These are phyloP conservation scores for Auanema freiburgensis DNA, from an alignment of 2,888 invertebrate genomes.

Conservation along the genomic window DNA sequence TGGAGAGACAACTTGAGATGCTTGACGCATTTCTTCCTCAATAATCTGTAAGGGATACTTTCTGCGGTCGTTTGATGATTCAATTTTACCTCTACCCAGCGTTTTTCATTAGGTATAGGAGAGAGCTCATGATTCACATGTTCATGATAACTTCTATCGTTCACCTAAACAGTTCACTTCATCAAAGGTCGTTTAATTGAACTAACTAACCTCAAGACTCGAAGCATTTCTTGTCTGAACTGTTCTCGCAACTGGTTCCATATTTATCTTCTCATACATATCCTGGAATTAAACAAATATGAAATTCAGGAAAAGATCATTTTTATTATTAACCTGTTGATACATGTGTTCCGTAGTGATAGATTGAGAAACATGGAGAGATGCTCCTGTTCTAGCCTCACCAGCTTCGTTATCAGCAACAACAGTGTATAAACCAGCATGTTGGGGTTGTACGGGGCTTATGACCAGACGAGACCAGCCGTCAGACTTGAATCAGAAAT, in stretches of 20 bases:
- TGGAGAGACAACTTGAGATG: slow-evolving; percentile 34
- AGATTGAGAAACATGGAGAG: slow-evolving; percentile 71
- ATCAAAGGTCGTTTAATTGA: not conserved
- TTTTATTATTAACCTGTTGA: slow-evolving; percentile 5
- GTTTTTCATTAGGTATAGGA: slow-evolving; percentile 24
- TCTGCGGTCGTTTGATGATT: not conserved
- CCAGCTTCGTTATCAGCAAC: slow-evolving; percentile 88
- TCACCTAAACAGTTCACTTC: not conserved
- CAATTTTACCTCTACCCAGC: slow-evolving; percentile 36
- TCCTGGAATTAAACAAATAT: too few species aligned
- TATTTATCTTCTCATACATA: slow-evolving; percentile 17
- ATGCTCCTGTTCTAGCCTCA: slow-evolving; percentile 82
- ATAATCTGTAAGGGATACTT: slow-evolving; percentile 12
- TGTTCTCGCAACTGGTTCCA: slow-evolving; percentile 9
- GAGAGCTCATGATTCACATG: slow-evolving; percentile 11
- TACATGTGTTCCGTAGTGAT: slow-evolving; percentile 14
- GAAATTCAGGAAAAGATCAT: too few species aligned
- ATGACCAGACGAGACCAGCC: slow-evolving; percentile 55
- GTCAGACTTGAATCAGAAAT: slow-evolving; percentile 55
- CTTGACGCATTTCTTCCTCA: slow-evolving; percentile 38
- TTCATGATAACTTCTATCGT: not conserved
- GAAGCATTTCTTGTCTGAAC: slow-evolving; percentile 11
- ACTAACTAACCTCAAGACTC: slow-evolving; percentile 1
- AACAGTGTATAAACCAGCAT: slow-evolving; percentile 75
- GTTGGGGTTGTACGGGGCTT: slow-evolving; percentile 33